Evolutionary conservation across 2,888 invertebrate genomes (phyloP).

Genomic region (Ypsolopha sequella): DNA sequence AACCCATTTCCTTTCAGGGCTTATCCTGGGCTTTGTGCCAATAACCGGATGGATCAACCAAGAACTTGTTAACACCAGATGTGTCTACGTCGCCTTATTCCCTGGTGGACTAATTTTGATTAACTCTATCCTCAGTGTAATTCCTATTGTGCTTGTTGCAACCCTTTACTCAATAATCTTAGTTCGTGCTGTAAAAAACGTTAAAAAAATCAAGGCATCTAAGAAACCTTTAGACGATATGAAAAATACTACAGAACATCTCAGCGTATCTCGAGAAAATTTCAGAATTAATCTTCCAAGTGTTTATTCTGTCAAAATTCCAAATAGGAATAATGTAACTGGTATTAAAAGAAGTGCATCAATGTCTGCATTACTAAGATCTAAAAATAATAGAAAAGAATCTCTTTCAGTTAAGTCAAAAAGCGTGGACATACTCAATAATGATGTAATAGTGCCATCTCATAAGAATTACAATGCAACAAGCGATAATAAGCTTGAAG

Average conservation of each 20-base stretch:
- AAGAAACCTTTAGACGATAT: conserved; percentile 24
- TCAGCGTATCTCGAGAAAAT: conserved; percentile 42
- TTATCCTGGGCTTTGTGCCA: conserved; percentile 71
- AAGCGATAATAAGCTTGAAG: conserved; percentile 8
- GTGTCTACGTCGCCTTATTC: conserved; percentile 70
- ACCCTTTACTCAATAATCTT: conserved; percentile 72
- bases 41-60: conserved; percentile 66
- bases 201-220: conserved; percentile 31
- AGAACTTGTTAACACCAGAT: conserved; percentile 34
- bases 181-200: conserved; percentile 65
- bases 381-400: conserved; percentile 8
- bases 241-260: conserved; percentile 22
- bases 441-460: conserved; percentile 12
- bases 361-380: conserved; percentile 15
- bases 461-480: conserved; percentile 12
- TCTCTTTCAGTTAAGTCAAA: conserved; percentile 23
- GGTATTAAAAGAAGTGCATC: conserved; percentile 41
- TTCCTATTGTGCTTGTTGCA: conserved; percentile 55
- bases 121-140: conserved; percentile 64
- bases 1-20: conserved; percentile 40
- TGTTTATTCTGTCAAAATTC: conserved; percentile 17
- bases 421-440: conserved; percentile 35
- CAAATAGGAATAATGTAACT: conserved; percentile 12
- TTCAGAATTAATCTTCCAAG: conserved; percentile 13
- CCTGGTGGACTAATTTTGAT: conserved; percentile 67